A percentile compares a stretch with the other conserved stretches of the same genome.
phyloP scores from a whole-genome alignment of 2,113 vertebrate species.

The Upupa epops region DNA sequence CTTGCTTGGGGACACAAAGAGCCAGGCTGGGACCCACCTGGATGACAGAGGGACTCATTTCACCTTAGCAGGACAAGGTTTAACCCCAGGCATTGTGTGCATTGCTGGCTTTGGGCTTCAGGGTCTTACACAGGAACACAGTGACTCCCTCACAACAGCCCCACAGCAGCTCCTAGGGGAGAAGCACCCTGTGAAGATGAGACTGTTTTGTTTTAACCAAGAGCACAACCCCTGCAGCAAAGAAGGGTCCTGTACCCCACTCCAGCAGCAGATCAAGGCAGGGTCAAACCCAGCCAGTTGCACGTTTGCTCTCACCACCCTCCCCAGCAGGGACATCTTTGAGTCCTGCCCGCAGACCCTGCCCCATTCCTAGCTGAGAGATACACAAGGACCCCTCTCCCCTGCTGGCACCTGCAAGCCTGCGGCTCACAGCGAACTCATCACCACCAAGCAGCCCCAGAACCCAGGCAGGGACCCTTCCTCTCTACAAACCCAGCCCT shows the following conservation, averaged over 20 bases:
- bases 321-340: accelerated
- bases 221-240: not conserved
- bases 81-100: not conserved
- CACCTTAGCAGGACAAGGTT: not conserved
- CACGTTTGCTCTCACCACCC: not conserved
- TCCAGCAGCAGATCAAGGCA: not conserved
- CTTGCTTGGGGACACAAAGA: not conserved
- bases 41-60: not conserved
- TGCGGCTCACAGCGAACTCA: not conserved
- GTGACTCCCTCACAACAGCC: not conserved
- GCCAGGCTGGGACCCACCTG: not conserved
- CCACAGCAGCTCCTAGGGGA: not conserved
- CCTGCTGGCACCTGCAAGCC: not conserved
- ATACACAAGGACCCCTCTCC: accelerated
- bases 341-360: not conserved
- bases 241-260: not conserved
- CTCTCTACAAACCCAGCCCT: accelerated
- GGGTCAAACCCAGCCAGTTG: accelerated
- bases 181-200: not conserved
- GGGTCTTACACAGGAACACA: too few species aligned
- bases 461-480: accelerated
- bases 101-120: not conserved
- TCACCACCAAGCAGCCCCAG: not conserved
- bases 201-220: not conserved
- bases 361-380: not conserved